A percentile compares a stretch with the other conserved stretches of the same genome.
Conservation (phyloP, 2,113 vertebrate species). For the Melanostigma gelatinosum region DNA sequence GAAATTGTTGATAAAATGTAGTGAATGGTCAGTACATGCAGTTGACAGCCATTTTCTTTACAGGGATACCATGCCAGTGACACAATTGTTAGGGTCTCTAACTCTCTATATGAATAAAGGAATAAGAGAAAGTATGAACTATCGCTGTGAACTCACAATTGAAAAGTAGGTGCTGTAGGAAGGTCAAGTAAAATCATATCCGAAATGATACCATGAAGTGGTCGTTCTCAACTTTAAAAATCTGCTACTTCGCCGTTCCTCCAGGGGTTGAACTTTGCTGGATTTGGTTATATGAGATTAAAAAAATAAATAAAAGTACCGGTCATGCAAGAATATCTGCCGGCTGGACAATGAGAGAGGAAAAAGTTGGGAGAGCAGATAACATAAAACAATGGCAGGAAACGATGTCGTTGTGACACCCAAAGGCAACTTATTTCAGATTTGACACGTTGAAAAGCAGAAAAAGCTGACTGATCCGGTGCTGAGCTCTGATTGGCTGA, state of each 20-base stretch:
- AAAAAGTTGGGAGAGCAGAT: constrained; percentile 57
- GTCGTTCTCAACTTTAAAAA: neutral
- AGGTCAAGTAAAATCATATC: too few relatives aligned
- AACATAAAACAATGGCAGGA: constrained; percentile 63
- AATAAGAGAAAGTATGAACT: neutral
- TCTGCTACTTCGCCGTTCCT: neutral
- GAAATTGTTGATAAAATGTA: too few relatives aligned
- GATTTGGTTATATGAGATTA: neutral
- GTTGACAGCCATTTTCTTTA: too few relatives aligned
- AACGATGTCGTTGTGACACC: constrained; percentile 33
- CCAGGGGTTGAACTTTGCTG: neutral
- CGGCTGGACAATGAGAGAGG: constrained; percentile 35
- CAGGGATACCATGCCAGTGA: neutral
- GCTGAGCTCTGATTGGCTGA: constrained; percentile 38
- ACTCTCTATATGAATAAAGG: neutral
- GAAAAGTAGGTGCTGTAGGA: too few relatives aligned
- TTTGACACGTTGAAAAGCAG: neutral
- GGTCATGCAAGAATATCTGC: constrained; percentile 20
- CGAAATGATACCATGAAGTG: neutral
- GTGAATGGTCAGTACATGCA: too few relatives aligned
- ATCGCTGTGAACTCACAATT: neutral
- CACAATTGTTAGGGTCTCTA: neutral
- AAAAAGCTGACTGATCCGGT: neutral
- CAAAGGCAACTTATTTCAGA: constrained; percentile 20
- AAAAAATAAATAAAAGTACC: neutral